Evolutionary conservation across 2,797 vertebrate genomes (phyloP).

Genomic region (Micrastur ruficollis): DNA sequence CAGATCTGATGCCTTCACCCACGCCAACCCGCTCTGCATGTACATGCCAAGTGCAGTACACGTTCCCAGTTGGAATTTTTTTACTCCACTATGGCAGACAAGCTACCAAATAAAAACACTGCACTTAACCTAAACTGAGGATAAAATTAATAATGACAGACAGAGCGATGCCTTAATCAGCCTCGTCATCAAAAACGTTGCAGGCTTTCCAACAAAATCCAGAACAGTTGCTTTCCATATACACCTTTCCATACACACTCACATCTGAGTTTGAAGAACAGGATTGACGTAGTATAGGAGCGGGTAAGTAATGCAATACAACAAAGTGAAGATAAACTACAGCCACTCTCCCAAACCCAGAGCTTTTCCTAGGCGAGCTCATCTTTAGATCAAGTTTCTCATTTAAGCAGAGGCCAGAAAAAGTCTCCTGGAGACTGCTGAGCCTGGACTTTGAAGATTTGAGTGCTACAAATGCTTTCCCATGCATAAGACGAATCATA

Average conservation of each 20-base stretch:
- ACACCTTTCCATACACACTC: not conserved
- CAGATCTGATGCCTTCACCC: not conserved
- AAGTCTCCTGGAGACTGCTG: not conserved
- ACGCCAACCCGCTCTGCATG: fast-evolving
- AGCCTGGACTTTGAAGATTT: not conserved
- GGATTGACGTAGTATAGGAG: not conserved
- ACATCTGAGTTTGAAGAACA: not conserved
- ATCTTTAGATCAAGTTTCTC: not conserved
- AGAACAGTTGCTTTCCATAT: not conserved
- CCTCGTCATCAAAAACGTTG: not conserved
- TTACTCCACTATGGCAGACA: not conserved
- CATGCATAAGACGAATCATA: not conserved
- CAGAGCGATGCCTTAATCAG: not conserved
- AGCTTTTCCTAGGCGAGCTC: not conserved
- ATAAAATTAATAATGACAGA: not conserved
- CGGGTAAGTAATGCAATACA: not conserved
- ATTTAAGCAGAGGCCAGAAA: not conserved
- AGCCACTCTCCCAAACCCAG: not conserved
- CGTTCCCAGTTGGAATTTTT: not conserved
- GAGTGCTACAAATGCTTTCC: not conserved
- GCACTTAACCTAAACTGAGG: not conserved
- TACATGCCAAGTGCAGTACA: fast-evolving
- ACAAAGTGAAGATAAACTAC: not conserved
- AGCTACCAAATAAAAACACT: not conserved
- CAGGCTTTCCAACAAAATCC: not conserved